Conservation (phyloP, 2,888 invertebrate genomes). For the Autographa pulchrina region DNA sequence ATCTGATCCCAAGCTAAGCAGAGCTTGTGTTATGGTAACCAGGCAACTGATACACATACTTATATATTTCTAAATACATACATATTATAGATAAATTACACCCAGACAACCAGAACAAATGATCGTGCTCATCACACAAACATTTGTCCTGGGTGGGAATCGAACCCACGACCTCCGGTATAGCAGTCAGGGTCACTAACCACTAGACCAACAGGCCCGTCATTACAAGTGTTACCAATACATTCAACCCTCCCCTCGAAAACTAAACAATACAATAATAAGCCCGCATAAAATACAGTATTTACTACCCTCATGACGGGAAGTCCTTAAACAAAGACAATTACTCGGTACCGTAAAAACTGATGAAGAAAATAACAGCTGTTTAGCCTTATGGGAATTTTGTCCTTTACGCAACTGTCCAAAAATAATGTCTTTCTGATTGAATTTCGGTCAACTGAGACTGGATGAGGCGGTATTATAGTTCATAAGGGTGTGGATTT, state of each 20-base stretch:
- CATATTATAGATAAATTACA: too few species aligned
- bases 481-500: too few species aligned
- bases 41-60: too few species aligned
- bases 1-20: too few species aligned
- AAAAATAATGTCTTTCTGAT: conserved; percentile 4
- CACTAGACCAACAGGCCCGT: too few species aligned
- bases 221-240: conserved; percentile 46
- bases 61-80: too few species aligned
- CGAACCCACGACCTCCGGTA: too few species aligned
- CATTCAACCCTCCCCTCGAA: conserved; percentile 34
- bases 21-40: too few species aligned
- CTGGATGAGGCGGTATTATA: neutral
- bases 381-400: neutral
- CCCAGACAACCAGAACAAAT: too few species aligned
- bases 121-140: too few species aligned
- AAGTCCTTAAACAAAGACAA: conserved; percentile 49
- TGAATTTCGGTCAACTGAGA: conserved; percentile 1
- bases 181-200: too few species aligned
- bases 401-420: neutral
- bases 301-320: conserved; percentile 62
- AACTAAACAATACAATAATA: conserved; percentile 63
- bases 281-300: conserved; percentile 75
- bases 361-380: conserved; percentile 9
- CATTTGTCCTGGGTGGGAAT: too few species aligned
- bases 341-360: conserved; percentile 41